A percentile compares a stretch with the other conserved stretches of the same genome.
Conservation (phyloP, 2,113 vertebrate genomes). For the Redunca redunca region DNA sequence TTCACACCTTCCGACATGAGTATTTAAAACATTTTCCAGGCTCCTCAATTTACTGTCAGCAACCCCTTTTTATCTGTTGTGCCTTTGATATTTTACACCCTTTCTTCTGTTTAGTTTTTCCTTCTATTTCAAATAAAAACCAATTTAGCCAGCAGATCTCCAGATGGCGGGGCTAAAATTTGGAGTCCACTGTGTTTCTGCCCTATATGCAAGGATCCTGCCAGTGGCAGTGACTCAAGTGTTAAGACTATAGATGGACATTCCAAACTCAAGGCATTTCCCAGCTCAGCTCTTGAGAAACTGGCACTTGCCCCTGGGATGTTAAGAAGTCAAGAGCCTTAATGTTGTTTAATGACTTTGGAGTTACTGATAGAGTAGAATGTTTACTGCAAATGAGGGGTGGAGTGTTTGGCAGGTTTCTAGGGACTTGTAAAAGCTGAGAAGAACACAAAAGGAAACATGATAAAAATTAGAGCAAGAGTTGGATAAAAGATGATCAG, state of each 20-base stretch:
- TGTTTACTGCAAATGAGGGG: background rate
- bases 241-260: background rate
- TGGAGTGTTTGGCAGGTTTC: background rate
- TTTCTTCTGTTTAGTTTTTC: background rate
- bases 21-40: conserved; percentile 23
- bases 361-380: background rate
- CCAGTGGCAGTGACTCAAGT: background rate
- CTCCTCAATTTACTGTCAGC: background rate
- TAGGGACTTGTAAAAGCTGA: background rate
- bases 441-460: background rate
- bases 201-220: background rate
- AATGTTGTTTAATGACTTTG: background rate
- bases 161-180: background rate
- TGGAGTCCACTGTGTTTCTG: background rate
- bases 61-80: background rate
- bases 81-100: background rate
- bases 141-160: background rate
- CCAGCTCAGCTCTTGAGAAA: background rate
- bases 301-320: background rate
- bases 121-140: conserved; percentile 17
- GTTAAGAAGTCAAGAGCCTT: background rate
- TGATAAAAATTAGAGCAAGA: background rate
- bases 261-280: background rate
- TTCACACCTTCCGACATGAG: conserved; percentile 1
- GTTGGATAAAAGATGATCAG: background rate